Percentiles rank a stretch among this genome's conserved stretches.
phyloP scores from a whole-genome alignment of 2,113 vertebrate genomes.

The Ginglymostoma cirratum region DNA sequence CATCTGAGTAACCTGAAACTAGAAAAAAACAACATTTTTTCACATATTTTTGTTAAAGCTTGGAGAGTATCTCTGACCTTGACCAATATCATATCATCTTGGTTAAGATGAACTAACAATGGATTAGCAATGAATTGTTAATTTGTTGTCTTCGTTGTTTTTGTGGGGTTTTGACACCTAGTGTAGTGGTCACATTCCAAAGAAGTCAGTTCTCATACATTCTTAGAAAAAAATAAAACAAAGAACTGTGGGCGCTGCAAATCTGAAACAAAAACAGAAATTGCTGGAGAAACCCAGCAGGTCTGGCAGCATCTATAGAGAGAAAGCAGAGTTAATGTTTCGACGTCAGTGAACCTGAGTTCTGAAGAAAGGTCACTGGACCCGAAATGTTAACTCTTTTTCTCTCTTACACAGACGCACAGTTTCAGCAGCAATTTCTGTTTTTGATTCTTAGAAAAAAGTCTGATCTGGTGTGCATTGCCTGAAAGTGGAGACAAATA shows the following conservation, averaged over 20 bases:
- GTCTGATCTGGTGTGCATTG: neutral
- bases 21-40: neutral
- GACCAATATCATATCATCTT: neutral
- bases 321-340: too few relatives aligned
- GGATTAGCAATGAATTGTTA: neutral
- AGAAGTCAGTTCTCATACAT: neutral
- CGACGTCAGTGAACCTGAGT: too few relatives aligned
- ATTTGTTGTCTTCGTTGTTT: neutral
- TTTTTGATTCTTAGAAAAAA: neutral
- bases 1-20: neutral
- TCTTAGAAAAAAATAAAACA: neutral
- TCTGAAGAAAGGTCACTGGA: too few relatives aligned
- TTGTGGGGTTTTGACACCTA: neutral
- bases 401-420: too few relatives aligned
- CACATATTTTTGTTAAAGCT: neutral
- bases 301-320: too few relatives aligned
- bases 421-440: too few relatives aligned
- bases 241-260: too few relatives aligned
- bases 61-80: neutral
- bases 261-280: too few relatives aligned
- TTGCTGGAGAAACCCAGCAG: too few relatives aligned
- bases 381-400: too few relatives aligned
- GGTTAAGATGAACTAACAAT: neutral
- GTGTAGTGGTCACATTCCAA: neutral
- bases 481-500: neutral